Base-by-base conservation (phyloP, 2,797 vertebrate species). In the Falco concolor region DNA sequence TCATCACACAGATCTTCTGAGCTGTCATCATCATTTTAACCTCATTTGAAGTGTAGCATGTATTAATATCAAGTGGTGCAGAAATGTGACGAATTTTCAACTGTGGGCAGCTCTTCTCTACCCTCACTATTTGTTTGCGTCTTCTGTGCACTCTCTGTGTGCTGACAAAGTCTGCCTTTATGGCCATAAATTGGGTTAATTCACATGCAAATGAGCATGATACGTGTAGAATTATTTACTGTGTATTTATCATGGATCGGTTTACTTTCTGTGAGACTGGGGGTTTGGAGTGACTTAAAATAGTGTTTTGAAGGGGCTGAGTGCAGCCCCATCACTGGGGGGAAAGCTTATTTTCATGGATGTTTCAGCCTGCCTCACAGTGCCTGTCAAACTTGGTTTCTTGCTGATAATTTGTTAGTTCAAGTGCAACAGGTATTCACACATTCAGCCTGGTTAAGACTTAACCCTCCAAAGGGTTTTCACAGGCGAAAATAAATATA, bases 391-490 rank as follows among this genome's bases (percentile, higher is more conserved):
- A 94, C 74, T 85, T 85, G 64, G 81, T 92, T 96, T 87, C 90
- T 90, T 69, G 65, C 84, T 87, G 86, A 61, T 94, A 61, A 93
- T 95, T 93, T 94, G 72, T 83, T 87, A 85, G 90, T 69, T 90
- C 42, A 8, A 45, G 53, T 93, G 93, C 96, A 97, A 97, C 96
- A 97, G 95, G 96, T 97, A 95, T 84, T 94, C 60, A 72, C 87
- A 87, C 78, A 68, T 70, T 17, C 45, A 75, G 61, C 54, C 76
- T 56, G 65, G 52, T 47, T 81, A 83, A 76, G 72, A 36, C 72
- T 95, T 78, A 94, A 93, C 91, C 49, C 56, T 92, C 78, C 64
- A 68, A 61, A 95, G 54, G 27, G 49, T 60, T 94, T 94, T 83
- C 84, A 89, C 21, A 53, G 53, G 65, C 34, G 75, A 74, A 96